Conservation (phyloP, 2,797 vertebrate genomes). For the Danio kyathit region DNA sequence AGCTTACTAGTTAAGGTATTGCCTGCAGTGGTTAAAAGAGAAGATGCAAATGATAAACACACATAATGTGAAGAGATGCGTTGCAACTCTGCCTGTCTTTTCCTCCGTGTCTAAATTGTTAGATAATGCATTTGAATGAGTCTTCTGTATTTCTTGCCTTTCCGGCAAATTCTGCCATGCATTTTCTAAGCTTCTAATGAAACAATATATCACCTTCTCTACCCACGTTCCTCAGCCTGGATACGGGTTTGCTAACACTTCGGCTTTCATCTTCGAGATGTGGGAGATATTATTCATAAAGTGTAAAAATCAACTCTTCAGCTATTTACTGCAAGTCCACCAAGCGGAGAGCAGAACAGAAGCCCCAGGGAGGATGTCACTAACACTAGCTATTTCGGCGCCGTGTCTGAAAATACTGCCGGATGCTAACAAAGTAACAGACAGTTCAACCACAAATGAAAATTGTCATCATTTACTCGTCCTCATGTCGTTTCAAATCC, state of each 20-base stretch:
- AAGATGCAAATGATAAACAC: conserved; percentile 40
- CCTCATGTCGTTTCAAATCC: background rate
- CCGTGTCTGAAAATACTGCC: background rate
- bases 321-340: conserved; percentile 38
- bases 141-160: conserved; percentile 25
- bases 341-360: background rate
- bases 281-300: conserved; percentile 59
- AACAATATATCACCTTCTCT: conserved; percentile 61
- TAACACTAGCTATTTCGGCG: background rate
- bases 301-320: conserved; percentile 51
- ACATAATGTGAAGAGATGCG: conserved; percentile 13
- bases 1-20: conserved; percentile 2
- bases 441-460: background rate
- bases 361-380: conserved; percentile 19
- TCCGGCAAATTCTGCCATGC: conserved; percentile 30
- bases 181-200: conserved; percentile 58
- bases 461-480: background rate
- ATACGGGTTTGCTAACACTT: conserved; percentile 51
- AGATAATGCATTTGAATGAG: conserved; percentile 58
- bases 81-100: background rate
- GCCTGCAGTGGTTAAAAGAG: conserved; percentile 7
- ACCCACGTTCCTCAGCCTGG: conserved; percentile 44
- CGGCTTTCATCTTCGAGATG: conserved; percentile 55
- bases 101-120: conserved; percentile 50
- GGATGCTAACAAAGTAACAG: background rate